Evolutionary conservation across 64 coral and sea anemone genomes (phyloP).

Genomic region (Pocillopora damicornis): DNA sequence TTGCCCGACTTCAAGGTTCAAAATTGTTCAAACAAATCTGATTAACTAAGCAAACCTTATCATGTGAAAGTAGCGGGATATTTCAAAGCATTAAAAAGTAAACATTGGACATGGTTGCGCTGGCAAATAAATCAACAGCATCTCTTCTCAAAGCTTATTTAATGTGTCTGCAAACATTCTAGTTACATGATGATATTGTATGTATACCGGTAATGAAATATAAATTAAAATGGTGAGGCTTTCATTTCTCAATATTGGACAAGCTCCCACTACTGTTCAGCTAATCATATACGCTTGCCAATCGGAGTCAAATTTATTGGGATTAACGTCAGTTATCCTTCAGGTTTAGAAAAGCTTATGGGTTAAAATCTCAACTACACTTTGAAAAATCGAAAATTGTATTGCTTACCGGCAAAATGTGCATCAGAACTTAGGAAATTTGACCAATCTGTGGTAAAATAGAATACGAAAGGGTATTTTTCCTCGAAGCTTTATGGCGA

Average conservation of each 20-base stretch:
- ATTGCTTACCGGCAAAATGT: too few species aligned
- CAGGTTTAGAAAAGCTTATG: neutral
- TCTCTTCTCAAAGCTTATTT: neutral
- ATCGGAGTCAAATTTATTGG: neutral
- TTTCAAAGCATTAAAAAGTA: neutral
- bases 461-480: neutral
- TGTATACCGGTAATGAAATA: too few species aligned
- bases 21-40: neutral
- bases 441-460: neutral
- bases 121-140: neutral
- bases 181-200: too few species aligned
- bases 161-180: neutral
- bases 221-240: too few species aligned
- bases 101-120: neutral
- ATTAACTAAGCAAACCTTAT: constrained; percentile 24
- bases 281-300: neutral
- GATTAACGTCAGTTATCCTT: neutral
- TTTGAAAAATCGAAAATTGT: too few species aligned
- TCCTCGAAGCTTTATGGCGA: neutral
- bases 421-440: too few species aligned
- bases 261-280: neutral
- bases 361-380: neutral
- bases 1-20: neutral
- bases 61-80: neutral
- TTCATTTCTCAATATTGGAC: too few species aligned